These are phyloP conservation scores for Gasteruption jaculator DNA, from an alignment of 2,888 invertebrate genomes.

Conservation along the genomic window DNA sequence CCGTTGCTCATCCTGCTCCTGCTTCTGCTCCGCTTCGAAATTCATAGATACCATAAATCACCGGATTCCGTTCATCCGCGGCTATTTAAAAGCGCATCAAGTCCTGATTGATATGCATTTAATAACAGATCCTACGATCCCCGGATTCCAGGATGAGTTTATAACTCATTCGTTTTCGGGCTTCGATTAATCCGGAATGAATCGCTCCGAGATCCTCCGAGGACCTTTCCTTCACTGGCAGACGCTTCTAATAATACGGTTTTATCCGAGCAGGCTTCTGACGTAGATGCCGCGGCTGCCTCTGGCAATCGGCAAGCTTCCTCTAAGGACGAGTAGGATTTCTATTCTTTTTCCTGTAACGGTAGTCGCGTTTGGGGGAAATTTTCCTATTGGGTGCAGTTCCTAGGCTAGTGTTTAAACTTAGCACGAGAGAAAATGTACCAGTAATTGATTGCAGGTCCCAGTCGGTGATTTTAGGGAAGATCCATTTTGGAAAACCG, in stretches of 20 bases:
- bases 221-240: conserved; percentile 26
- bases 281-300: conserved; percentile 36
- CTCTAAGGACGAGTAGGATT: too few species aligned
- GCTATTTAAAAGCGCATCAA: conserved; percentile 46
- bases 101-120: conserved; percentile 48
- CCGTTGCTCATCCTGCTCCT: conserved; percentile 2
- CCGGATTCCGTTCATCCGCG: conserved; percentile 32
- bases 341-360: conserved; percentile 10
- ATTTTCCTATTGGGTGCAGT: too few species aligned
- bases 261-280: conserved; percentile 41
- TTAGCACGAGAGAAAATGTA: too few species aligned
- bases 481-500: too few species aligned
- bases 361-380: too few species aligned
- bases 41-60: conserved; percentile 26
- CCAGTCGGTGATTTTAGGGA: too few species aligned
- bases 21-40: conserved; percentile 1
- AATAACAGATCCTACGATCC: conserved; percentile 43
- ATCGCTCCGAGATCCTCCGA: not conserved
- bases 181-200: not conserved
- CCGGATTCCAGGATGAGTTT: conserved; percentile 26
- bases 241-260: conserved; percentile 41
- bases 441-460: too few species aligned
- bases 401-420: too few species aligned
- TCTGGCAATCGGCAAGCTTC: conserved; percentile 31
- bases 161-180: conserved; percentile 22